phyloP scores from a whole-genome alignment of 2,797 vertebrate species.

The Lates japonicus region DNA sequence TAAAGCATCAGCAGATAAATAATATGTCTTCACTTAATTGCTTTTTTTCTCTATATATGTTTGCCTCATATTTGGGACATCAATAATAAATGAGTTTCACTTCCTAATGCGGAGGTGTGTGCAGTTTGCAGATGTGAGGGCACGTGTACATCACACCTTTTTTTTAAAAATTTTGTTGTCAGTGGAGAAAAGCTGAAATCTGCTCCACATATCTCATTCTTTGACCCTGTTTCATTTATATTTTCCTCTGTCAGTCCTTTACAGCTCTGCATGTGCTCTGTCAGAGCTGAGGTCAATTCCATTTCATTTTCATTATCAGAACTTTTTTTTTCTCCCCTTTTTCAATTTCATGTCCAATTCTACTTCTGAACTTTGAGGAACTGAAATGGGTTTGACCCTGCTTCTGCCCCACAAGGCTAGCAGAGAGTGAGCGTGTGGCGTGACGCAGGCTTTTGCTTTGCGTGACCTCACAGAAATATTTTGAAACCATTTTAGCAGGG shows the following conservation, averaged over 20 bases:
- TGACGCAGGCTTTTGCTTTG: slow-evolving; percentile 10
- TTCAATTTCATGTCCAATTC: slow-evolving; percentile 50
- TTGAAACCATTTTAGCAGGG: slow-evolving; percentile 24
- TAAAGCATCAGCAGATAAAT: slow-evolving; percentile 42
- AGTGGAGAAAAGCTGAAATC: slow-evolving; percentile 10
- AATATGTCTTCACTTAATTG: slow-evolving; percentile 25
- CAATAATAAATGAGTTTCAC: slow-evolving; percentile 69
- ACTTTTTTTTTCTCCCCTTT: slow-evolving; percentile 13
- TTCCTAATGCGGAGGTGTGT: slow-evolving; percentile 38
- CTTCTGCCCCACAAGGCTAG: slow-evolving; percentile 21
- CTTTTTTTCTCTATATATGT: slow-evolving; percentile 47
- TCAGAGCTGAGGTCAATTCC: slow-evolving; percentile 47
- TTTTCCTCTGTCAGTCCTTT: slow-evolving; percentile 19
- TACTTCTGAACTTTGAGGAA: slow-evolving; percentile 42
- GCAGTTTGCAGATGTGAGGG: slow-evolving; percentile 44
- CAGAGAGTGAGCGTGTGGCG: slow-evolving; percentile 25
- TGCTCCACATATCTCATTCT: slow-evolving; percentile 5
- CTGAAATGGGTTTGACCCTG: slow-evolving; percentile 60
- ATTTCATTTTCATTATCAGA: slow-evolving; percentile 49
- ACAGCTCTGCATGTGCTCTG: slow-evolving; percentile 9
- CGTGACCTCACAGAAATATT: slow-evolving; percentile 37
- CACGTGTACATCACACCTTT: not conserved
- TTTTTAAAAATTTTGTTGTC: not conserved
- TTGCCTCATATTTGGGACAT: slow-evolving; percentile 50
- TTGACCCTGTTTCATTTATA: slow-evolving; percentile 25